Percentiles rank a stretch among this genome's conserved stretches.
Conservation (phyloP, 2,113 vertebrate genomes). For the Tiliqua scincoides region DNA sequence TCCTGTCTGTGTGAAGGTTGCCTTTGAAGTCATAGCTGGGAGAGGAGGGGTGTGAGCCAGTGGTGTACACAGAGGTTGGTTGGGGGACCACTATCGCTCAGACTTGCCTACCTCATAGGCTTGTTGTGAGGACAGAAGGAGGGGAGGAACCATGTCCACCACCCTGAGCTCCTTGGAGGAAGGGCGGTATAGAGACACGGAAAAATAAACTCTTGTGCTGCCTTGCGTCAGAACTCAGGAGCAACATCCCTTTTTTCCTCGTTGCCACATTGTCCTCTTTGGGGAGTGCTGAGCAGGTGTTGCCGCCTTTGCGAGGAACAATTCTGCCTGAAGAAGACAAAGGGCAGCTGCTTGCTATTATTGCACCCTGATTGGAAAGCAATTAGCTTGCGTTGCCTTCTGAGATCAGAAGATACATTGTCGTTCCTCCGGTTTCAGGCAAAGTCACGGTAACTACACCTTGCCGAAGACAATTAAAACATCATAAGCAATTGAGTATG, state of each 20-base stretch:
- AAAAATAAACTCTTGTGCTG: no score
- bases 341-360: not conserved
- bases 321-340: not conserved
- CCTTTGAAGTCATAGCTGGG: no score
- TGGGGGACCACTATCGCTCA: no score
- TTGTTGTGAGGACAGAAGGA: no score
- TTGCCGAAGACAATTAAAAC: constrained; percentile 7
- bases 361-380: constrained; percentile 29
- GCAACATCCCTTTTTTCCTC: not conserved
- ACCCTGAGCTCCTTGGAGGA: no score
- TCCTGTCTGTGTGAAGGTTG: no score
- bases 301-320: not conserved
- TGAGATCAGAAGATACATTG: constrained; percentile 1
- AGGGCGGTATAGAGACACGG: no score
- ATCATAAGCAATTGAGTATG: not conserved
- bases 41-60: no score
- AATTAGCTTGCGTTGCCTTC: constrained; percentile 21
- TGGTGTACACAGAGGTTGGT: no score
- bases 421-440: not conserved
- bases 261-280: not conserved
- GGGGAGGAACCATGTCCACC: no score
- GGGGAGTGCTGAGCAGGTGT: not conserved
- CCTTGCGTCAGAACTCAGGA: not conserved
- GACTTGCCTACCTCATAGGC: no score
- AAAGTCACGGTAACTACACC: not conserved